Base-by-base conservation (phyloP, 2,113 vertebrate species). In the Brachyistius frenatus region DNA sequence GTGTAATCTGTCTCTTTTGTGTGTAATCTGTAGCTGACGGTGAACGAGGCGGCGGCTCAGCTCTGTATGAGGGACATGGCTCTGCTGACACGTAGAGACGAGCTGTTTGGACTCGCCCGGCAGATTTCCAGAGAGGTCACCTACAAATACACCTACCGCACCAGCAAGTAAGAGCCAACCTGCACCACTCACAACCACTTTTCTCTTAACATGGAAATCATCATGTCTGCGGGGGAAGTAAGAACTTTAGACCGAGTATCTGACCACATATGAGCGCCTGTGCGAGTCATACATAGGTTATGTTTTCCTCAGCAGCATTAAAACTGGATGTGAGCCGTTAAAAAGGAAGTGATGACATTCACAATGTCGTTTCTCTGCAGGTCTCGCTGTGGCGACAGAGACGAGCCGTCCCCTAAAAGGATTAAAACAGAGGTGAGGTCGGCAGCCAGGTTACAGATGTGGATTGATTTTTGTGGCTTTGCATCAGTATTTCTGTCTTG, bases 71-170 rank as follows among this genome's bases (percentile, higher is more conserved):
- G 97, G 70, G 98, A 99, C 81, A 95, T 95, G 2, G 96, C 96
- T 0, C 87, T 99, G 84, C 80, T 99, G 87, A 98, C 97, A 0
- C 95, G 97, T 32, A 95, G 98, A 54, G 98, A 99, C 14, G 97
- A 99, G 84, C 96, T 99, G 15, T 99, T 99, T 49, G 96, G 97
- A 0, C 91, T 99, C 73, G 97, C 97, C 32, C 93, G 98, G 65
- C 97, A 99, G 78, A 96, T 99, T 81, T 99, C 98, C 80, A 95
- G 97, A 73, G 98, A 99, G 86, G 98, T 99, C 85, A 99, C 98
- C 8, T 99, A 99, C 94, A 99, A 98, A 84, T 98, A 99, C 73
- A 98, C 96, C 47, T 97, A 98, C 93, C 96, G 96, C 91, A 96
- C 96, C 83, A 97, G 96, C 94, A 98, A 97, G 98, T 99, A 95